Percentiles rank a stretch among this genome's conserved stretches.
Conservation (phyloP, 2,113 vertebrate genomes). For the Bubo scandiacus region DNA sequence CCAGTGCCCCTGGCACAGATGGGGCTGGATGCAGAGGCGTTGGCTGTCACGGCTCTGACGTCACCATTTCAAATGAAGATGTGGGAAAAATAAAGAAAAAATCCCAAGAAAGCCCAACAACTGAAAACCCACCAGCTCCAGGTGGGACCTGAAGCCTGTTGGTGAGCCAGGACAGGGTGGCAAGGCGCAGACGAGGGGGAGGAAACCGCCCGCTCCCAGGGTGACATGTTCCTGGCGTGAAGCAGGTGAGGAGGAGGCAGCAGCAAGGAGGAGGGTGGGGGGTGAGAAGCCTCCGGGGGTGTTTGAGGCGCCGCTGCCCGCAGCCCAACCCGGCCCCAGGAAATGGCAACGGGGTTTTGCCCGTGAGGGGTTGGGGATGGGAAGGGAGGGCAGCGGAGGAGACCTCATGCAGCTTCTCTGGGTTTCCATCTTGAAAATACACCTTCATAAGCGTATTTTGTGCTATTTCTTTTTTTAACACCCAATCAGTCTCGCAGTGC, state of each 20-base stretch:
- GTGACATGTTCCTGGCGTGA: accelerated
- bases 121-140: accelerated
- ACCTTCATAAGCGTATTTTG: background rate
- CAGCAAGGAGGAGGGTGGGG: background rate
- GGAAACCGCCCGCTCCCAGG: accelerated
- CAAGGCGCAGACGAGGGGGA: background rate
- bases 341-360: background rate
- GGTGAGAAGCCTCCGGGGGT: background rate
- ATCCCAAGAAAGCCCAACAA: background rate
- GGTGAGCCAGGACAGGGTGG: background rate
- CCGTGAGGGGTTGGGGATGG: accelerated
- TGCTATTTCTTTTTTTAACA: background rate
- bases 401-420: background rate
- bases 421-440: background rate
- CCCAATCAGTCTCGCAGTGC: accelerated
- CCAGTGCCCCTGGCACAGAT: accelerated
- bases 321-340: background rate
- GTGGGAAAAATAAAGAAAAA: too few species aligned
- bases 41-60: accelerated
- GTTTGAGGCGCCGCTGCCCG: background rate
- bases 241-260: background rate
- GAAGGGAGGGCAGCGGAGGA: background rate
- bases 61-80: background rate
- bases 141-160: accelerated
- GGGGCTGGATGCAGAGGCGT: background rate